Conservation (phyloP, 2,113 vertebrate genomes). For the Orthonyx spaldingii region DNA sequence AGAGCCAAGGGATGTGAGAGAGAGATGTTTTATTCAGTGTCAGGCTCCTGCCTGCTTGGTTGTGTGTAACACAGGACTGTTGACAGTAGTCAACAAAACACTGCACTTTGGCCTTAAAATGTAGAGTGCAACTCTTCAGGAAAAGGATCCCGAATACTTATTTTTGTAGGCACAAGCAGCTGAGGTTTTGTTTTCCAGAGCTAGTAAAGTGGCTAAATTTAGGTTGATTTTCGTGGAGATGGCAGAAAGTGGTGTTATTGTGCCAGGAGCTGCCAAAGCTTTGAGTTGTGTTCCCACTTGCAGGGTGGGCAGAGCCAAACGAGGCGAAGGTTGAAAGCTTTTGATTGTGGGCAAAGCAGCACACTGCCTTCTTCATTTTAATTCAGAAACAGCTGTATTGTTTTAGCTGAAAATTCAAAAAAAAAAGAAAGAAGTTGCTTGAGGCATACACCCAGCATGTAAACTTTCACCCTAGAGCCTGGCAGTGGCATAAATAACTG, state of each 20-base stretch:
- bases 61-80: not conserved
- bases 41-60: not conserved
- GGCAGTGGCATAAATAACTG: not conserved
- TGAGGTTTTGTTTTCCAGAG: not conserved
- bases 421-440: not conserved
- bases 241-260: not conserved
- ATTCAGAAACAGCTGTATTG: not conserved
- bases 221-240: not conserved
- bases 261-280: not conserved
- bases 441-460: not conserved
- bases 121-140: not conserved
- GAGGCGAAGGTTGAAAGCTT: not conserved
- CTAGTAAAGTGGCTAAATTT: not conserved
- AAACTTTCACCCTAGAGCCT: not conserved
- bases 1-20: not conserved
- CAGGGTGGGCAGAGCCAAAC: not conserved
- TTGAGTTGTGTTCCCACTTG: not conserved
- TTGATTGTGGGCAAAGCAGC: not conserved
- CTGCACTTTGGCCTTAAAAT: not conserved
- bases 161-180: not conserved
- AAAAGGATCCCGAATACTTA: not conserved
- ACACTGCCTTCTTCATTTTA: not conserved
- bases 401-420: not conserved
- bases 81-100: not conserved
- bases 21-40: not conserved